phyloP scores from a whole-genome alignment of 2,888 invertebrate species.

The Neocrepidodera transversa region DNA sequence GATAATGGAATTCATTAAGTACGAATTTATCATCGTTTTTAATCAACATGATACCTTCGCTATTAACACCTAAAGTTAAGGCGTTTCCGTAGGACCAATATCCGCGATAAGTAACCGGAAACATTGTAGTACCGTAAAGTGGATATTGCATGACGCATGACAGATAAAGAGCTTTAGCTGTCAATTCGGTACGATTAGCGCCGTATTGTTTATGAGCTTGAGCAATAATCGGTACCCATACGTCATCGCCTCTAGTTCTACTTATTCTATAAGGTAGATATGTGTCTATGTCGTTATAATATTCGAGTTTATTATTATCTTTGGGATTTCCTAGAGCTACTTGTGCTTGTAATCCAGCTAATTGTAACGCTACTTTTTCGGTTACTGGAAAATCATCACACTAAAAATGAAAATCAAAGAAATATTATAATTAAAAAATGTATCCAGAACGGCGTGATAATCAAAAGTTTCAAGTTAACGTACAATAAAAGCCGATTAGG shows the following conservation, averaged over 20 bases:
- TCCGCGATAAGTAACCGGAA: slow-evolving; percentile 87
- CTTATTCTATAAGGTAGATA: slow-evolving; percentile 88
- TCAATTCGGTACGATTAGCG: slow-evolving; percentile 87
- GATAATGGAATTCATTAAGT: slow-evolving; percentile 88
- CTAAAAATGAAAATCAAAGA: slow-evolving; percentile 60
- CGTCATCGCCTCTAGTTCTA: slow-evolving; percentile 77
- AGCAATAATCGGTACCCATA: slow-evolving; percentile 87
- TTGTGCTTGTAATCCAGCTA: slow-evolving; percentile 94
- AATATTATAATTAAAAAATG: background rate
- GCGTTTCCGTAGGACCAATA: slow-evolving; percentile 88
- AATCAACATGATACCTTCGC: slow-evolving; percentile 89
- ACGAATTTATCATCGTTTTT: slow-evolving; percentile 92
- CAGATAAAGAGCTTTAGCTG: slow-evolving; percentile 91
- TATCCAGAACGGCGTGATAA: background rate
- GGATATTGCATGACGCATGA: slow-evolving; percentile 98
- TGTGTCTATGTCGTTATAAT: slow-evolving; percentile 89
- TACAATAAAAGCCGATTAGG: no score
- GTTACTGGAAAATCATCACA: slow-evolving; percentile 95
- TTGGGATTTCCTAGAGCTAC: slow-evolving; percentile 89
- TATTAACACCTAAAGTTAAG: slow-evolving; percentile 84
- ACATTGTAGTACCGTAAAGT: slow-evolving; percentile 65
- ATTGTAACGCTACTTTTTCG: slow-evolving; percentile 91
- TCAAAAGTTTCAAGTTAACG: background rate
- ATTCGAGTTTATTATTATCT: slow-evolving; percentile 79
- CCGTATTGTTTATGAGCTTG: slow-evolving; percentile 92